These are phyloP conservation scores for Erebia aethiops DNA, from an alignment of 2,888 invertebrate genomes.

Conservation along the genomic window DNA sequence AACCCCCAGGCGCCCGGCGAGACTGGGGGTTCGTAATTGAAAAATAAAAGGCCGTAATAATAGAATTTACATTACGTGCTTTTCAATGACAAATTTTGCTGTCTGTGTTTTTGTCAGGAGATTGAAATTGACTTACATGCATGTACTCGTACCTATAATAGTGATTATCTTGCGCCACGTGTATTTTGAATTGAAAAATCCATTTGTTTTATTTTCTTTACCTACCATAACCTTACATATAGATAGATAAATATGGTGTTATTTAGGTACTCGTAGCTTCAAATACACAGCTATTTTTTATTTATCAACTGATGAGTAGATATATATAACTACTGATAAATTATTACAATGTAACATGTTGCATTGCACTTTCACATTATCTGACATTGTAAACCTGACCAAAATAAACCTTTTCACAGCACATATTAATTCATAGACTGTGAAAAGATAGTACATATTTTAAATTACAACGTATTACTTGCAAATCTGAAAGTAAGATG, in stretches of 20 bases:
- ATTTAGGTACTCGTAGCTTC: background rate
- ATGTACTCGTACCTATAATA: slow-evolving; percentile 4
- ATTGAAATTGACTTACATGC: slow-evolving; percentile 61
- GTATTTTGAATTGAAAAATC: background rate
- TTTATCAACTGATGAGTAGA: no score
- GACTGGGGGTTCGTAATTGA: slow-evolving; percentile 76
- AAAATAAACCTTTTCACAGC: no score
- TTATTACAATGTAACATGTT: no score
- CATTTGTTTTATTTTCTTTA: background rate
- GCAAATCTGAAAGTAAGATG: no score
- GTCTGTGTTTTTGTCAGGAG: slow-evolving; percentile 77
- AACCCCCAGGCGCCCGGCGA: slow-evolving; percentile 71
- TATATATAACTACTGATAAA: no score
- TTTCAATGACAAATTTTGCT: slow-evolving; percentile 77
- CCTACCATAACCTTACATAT: background rate
- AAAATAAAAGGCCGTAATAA: slow-evolving; percentile 83
- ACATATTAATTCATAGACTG: no score
- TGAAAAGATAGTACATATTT: no score
- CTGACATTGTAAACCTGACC: no score
- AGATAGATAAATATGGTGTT: no score
- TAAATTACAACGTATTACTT: no score
- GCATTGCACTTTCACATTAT: no score
- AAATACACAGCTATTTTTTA: background rate
- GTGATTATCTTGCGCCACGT: background rate
- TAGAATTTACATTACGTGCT: slow-evolving; percentile 82